phyloP scores from a whole-genome alignment of 1,140 invertebrate genomes.

The Eupristina koningsbergeri region DNA sequence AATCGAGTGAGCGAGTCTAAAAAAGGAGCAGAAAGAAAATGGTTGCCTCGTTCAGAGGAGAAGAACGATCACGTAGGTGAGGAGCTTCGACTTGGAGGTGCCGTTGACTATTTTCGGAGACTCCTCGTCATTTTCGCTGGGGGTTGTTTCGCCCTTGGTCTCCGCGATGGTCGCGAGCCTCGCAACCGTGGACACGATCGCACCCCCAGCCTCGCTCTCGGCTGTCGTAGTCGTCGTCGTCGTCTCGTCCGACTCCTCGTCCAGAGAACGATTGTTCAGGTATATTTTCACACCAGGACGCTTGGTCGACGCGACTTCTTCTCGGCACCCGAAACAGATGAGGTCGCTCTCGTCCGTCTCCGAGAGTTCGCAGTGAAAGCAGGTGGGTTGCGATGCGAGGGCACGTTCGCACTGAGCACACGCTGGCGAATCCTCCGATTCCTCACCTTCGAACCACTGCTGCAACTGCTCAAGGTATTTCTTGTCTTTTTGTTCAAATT shows the following conservation, averaged over 20 bases:
- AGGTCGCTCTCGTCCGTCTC: constrained; percentile 63
- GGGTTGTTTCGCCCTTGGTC: constrained; percentile 60
- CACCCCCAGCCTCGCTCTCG: constrained; percentile 42
- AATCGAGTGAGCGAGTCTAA: neutral
- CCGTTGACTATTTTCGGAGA: constrained; percentile 62
- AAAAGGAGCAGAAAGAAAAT: neutral
- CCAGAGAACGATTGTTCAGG: constrained; percentile 63
- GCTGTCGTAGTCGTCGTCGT: constrained; percentile 53
- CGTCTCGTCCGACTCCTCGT: constrained; percentile 65
- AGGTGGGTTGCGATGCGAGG: constrained; percentile 57
- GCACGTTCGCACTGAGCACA: constrained; percentile 56
- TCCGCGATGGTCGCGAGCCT: constrained; percentile 69
- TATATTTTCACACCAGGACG: constrained; percentile 60
- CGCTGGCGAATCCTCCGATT: constrained; percentile 56
- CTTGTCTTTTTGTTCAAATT: too few relatives aligned
- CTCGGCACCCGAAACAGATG: constrained; percentile 68
- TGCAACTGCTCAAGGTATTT: neutral
- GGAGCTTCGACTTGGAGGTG: constrained; percentile 59
- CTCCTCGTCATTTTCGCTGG: constrained; percentile 63
- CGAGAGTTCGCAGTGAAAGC: constrained; percentile 62
- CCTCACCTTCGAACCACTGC: constrained; percentile 44
- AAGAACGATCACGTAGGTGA: constrained; percentile 70
- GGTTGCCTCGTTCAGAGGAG: constrained; percentile 62
- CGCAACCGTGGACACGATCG: constrained; percentile 52
- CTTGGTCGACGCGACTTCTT: constrained; percentile 47